A percentile compares a stretch with the other conserved stretches of the same genome.
Conservation (phyloP, 2,797 vertebrate genomes). For the Enteromius trimaculatus region DNA sequence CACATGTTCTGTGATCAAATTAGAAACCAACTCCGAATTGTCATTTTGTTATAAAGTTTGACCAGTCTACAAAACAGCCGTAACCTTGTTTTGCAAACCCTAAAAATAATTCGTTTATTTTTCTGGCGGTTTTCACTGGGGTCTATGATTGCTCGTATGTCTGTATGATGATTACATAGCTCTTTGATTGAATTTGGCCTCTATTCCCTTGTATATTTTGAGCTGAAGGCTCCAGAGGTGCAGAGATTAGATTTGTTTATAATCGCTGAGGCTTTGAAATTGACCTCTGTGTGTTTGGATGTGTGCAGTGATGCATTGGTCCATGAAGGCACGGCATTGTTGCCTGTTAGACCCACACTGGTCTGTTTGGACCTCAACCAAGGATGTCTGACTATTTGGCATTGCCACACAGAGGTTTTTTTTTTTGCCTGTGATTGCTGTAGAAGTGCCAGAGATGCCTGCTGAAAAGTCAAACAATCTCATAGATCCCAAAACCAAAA, state of each 20-base stretch:
- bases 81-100: constrained; percentile 28
- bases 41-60: constrained; percentile 23
- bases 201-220: constrained; percentile 39
- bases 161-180: constrained; percentile 28
- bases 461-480: constrained; percentile 51
- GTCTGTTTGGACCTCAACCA: constrained; percentile 48
- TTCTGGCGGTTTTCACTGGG: not conserved
- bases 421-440: constrained; percentile 45
- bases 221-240: constrained; percentile 54
- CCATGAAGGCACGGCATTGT: constrained; percentile 48
- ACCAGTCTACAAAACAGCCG: constrained; percentile 6
- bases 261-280: constrained; percentile 57
- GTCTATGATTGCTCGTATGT: constrained; percentile 27
- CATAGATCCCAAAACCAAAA: constrained; percentile 34
- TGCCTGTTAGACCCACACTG: constrained; percentile 42
- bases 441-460: constrained; percentile 51
- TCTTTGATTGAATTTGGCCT: constrained; percentile 44
- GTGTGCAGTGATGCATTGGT: constrained; percentile 55
- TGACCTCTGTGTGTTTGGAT: constrained; percentile 60
- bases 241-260: constrained; percentile 61
- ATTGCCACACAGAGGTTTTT: constrained; percentile 36
- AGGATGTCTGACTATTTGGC: constrained; percentile 49
- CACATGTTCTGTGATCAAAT: constrained; percentile 22
- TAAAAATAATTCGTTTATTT: constrained; percentile 31
- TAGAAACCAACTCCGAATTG: not conserved